Conservation (phyloP, 64 coral and sea anemone species). For the Orbicella faveolata region DNA sequence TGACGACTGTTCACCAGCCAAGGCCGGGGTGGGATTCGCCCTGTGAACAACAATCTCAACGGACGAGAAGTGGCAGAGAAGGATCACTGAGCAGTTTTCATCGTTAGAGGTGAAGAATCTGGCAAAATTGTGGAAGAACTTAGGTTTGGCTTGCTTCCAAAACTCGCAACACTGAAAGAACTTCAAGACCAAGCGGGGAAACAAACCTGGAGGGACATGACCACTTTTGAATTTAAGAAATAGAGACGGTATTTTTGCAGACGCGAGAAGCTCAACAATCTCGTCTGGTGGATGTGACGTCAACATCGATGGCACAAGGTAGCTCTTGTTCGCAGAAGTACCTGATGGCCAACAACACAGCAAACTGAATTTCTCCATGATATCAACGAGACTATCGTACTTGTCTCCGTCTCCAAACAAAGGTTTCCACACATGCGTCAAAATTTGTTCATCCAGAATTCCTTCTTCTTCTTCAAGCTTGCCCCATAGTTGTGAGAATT, state of each 20-base stretch:
- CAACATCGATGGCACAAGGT: too few relatives aligned
- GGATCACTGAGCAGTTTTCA: background rate
- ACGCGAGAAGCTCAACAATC: background rate
- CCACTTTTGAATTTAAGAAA: background rate
- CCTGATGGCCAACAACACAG: too few relatives aligned
- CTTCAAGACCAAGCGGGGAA: background rate
- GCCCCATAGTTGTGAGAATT: too few relatives aligned
- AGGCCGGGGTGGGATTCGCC: too few relatives aligned
- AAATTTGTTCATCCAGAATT: too few relatives aligned
- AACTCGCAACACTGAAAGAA: background rate
- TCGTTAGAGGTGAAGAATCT: background rate
- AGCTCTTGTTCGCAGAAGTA: too few relatives aligned
- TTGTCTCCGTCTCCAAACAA: too few relatives aligned
- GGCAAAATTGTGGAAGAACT: background rate
- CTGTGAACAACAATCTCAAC: slow-evolving; percentile 3
- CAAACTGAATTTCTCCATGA: too few relatives aligned
- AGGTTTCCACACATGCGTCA: too few relatives aligned
- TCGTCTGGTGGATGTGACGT: too few relatives aligned
- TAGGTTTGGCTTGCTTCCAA: background rate
- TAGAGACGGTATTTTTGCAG: background rate
- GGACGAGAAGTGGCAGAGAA: background rate
- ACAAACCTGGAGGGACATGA: slow-evolving; percentile 7
- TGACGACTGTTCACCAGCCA: background rate
- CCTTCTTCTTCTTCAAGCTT: too few relatives aligned
- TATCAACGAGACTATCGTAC: too few relatives aligned